Evolutionary conservation across 2,888 invertebrate genomes (phyloP), one percentile per base, ranked within the genome.

Genomic region (Phytoseiulus persimilis): DNA sequence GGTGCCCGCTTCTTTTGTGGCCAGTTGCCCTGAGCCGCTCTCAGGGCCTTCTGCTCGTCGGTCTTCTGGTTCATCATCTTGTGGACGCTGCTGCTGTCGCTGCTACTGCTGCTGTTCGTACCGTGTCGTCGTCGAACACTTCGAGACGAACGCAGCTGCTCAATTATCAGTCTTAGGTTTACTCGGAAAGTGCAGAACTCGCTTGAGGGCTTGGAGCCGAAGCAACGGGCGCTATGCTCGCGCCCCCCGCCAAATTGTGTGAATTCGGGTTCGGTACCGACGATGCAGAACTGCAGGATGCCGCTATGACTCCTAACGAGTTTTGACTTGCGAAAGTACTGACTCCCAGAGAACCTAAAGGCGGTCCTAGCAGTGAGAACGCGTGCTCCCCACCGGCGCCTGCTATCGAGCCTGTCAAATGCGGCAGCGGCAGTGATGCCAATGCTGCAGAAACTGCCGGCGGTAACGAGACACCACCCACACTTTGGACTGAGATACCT

Each of bases 151-250:
- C 18, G 33, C 32, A 18, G 28, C 11, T 83, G 31, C 33, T 33
- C n/a, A 33, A 32, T 6, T 33, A 45, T 87, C 31, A 39, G 28
- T 45, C 45, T 87, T 87, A 87, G 87, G 87, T 87, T 87, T 87
- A 87, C 87, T 87, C 87, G 87, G 87, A 87, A 87, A 87, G 87
- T 87, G 87, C 87, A 87, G 87, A 87, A 87, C 39, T 33, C 39
- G 87, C 39, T 33, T 87, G 87, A 45, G 87, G 87, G 45, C 87
- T 87, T n/a, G 87, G 87, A 39, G 87, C 87, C 87, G 87, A 87
- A 87, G 87, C 32, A 45, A 87, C 87, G 45, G 87, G 87, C 33
- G 87, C 87, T 87, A 87, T 87, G 45, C 87, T 87, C 45, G 87
- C 87, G 32, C 87, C 87, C 87, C 87, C 87, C 87, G 87, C 87